Conservation (phyloP, 2,113 vertebrate species). For the Protobothrops mucrosquamatus region DNA sequence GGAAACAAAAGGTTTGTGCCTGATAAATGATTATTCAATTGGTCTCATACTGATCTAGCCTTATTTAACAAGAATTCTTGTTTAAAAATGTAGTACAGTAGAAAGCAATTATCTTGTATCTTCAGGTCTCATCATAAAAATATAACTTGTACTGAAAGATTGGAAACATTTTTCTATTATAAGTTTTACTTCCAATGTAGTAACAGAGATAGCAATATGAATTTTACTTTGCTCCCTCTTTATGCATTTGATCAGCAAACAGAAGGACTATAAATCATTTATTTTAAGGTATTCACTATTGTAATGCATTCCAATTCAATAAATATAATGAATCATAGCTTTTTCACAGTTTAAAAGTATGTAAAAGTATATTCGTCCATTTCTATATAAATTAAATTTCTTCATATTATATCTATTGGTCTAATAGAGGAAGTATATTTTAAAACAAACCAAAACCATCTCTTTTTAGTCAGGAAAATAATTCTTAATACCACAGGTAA, state of each 20-base stretch:
- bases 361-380: conserved; percentile 17
- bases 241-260: not conserved
- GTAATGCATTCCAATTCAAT: conserved; percentile 22
- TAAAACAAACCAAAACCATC: not conserved
- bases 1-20: conserved; percentile 8
- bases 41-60: conserved; percentile 45
- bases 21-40: conserved; percentile 55
- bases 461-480: not conserved
- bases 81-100: conserved; percentile 41
- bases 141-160: conserved; percentile 30
- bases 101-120: conserved; percentile 17
- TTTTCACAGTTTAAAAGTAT: conserved; percentile 5
- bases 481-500: not conserved
- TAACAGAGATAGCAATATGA: not conserved
- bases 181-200: conserved; percentile 33
- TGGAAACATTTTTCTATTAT: conserved; percentile 32
- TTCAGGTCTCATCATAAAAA: conserved; percentile 29
- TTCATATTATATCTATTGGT: not conserved
- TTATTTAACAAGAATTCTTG: conserved; percentile 59
- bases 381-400: conserved; percentile 4
- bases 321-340: not conserved
- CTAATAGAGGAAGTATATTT: not conserved
- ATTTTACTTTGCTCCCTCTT: conserved; percentile 28
- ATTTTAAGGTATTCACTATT: not conserved
- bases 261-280: not conserved